Conservation (phyloP, 2,888 invertebrate genomes). For the Brenthis hecate region DNA sequence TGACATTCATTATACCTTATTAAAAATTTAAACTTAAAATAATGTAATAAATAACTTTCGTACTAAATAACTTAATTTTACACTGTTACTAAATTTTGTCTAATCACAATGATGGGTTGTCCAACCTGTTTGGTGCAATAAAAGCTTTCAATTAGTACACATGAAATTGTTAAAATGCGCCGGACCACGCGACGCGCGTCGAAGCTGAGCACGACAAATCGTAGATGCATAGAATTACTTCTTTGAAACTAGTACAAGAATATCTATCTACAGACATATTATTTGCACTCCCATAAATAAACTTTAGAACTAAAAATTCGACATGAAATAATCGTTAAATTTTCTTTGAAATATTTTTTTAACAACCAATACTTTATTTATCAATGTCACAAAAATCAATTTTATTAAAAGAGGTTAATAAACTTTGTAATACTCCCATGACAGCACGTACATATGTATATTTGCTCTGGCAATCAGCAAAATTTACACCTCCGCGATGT, state of each 20-base stretch:
- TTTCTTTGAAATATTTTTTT: no score
- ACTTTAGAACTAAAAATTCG: no score
- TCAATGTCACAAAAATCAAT: slow-evolving; percentile 39
- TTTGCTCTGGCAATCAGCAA: slow-evolving; percentile 68
- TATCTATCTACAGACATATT: no score
- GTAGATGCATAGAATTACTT: slow-evolving; percentile 25
- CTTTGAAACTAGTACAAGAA: background rate
- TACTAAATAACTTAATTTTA: no score
- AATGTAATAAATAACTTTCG: no score
- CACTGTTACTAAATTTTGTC: no score
- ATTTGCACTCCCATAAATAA: no score
- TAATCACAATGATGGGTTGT: slow-evolving; percentile 22
- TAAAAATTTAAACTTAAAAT: no score
- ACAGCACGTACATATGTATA: slow-evolving; percentile 49
- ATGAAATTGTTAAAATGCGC: slow-evolving; percentile 37
- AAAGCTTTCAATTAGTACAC: slow-evolving; percentile 30
- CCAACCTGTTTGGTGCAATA: slow-evolving; percentile 32
- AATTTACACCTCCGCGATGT: slow-evolving; percentile 65
- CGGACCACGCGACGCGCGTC: slow-evolving; percentile 8
- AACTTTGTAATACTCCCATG: slow-evolving; percentile 57
- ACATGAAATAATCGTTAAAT: no score
- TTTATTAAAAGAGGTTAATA: slow-evolving; percentile 56
- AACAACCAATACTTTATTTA: no score
- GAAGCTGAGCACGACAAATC: slow-evolving; percentile 31
- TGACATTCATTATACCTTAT: no score